Evolutionary conservation across 2,797 vertebrate genomes (phyloP), one percentile per base, ranked within the genome.

Genomic region (Eutrigla gurnardus): DNA sequence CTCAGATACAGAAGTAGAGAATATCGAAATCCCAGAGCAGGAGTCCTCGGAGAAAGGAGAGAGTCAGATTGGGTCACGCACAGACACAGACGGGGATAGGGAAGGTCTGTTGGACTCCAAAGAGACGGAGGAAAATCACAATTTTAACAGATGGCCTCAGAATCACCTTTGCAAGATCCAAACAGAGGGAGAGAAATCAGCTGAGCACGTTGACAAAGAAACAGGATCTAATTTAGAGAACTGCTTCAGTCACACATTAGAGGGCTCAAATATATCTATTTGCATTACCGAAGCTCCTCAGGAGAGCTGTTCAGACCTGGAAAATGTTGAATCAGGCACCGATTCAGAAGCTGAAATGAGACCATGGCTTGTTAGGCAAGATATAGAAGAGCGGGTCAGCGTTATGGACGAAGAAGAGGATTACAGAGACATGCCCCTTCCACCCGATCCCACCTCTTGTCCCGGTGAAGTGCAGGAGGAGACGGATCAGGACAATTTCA

Each of bases 21-120:
- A 95, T 77, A n/a, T 86, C 57, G 94, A 95, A 87, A 94, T 86
- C 57, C 94, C 93, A 68, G 93, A 85, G 45, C 85, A 86, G 52
- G 94, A 93, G 75, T 61, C 57, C 39, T 69, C 65, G 25, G 75
- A 81, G 46, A 14, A 71, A 78, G 80, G 13, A 75, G 69, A 72
- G 59, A 75, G 52, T 39, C 61, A 43, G 43, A 82, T 71, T 70
- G 65, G 39, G 6, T 65, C 79, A 63, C 63, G 35, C 57, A 50
- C 50, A 40, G 87, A 88, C 25, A 54, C 50, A 55, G 77, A 37
- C 39, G 50, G 35, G 52, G 68, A 80, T 17, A 17, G 11, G 53
- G 70, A 76, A 54, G 69, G 49, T 66, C 70, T 43, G 33, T n/a
- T 47, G 55, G 80, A 83, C 33, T 77, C 78, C 71, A 80, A 62